Evolutionary conservation across 1,140 invertebrate species (phyloP).

Genomic region (Drosophila oshimai): DNA sequence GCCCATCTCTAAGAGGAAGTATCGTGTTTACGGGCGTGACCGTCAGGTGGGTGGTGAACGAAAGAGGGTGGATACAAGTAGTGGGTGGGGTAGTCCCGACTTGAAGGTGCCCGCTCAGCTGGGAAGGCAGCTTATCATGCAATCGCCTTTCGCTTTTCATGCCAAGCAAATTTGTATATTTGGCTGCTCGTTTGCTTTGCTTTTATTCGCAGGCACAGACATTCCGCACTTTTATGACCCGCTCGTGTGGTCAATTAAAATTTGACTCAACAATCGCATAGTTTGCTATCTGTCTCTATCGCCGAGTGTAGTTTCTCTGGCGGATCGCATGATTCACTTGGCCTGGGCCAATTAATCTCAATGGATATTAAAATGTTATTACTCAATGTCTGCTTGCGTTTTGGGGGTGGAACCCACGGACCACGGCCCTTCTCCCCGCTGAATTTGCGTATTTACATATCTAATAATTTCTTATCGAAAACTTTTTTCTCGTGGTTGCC

Average conservation of each 20-base stretch:
- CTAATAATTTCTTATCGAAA: background rate
- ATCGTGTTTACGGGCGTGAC: constrained; percentile 9
- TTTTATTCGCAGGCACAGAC: constrained; percentile 54
- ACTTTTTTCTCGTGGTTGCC: background rate
- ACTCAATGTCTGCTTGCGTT: constrained; percentile 47
- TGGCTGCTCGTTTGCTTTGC: constrained; percentile 17
- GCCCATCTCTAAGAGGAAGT: background rate
- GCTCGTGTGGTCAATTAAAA: constrained; percentile 73
- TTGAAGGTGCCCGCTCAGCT: background rate
- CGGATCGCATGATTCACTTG: constrained; percentile 57
- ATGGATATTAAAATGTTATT: constrained; percentile 74
- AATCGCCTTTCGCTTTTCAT: constrained; percentile 59
- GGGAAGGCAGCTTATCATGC: constrained; percentile 40
- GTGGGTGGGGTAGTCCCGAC: background rate
- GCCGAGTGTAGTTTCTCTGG: constrained; percentile 8
- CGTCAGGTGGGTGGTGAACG: background rate
- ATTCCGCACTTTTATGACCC: constrained; percentile 69
- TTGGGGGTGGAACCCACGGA: background rate
- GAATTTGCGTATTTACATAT: background rate
- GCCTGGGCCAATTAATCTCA: constrained; percentile 62
- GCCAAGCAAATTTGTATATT: constrained; percentile 6
- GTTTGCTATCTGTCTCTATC: constrained; percentile 10
- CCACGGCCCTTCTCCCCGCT: background rate
- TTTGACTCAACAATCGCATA: constrained; percentile 53
- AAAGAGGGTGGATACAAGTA: background rate